Base-by-base conservation (phyloP, 2,113 vertebrate species). In the Dipodomys stephensi region DNA sequence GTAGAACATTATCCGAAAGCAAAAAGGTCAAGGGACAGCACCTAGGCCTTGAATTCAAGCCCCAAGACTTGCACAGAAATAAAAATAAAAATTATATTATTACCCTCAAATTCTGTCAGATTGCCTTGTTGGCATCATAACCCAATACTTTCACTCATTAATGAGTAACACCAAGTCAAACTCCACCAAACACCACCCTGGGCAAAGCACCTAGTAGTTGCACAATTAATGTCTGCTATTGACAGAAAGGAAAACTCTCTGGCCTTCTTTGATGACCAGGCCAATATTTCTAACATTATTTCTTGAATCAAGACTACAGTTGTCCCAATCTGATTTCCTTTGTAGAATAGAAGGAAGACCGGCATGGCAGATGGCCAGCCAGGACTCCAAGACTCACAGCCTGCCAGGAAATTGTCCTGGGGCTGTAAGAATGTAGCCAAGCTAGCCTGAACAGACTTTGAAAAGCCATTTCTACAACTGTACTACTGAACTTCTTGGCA, bases 221-320 rank as follows among this genome's bases (percentile, higher is more conserved):
- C 72, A 84, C 39, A 88, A 84, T 57, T 71, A 68, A 87, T 72
- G 72, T 49, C 72, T 93, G 60, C 67, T 88, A 2, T 27, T 95
- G 87, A 92, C 32, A 78, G 57, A 67, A 83, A 64, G n/a, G 65
- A 82, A 28, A 1, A 60, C 11, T 83, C 65, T 87, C 39, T 16
- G 77, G 88, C 57, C 49, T 77, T 77, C 87, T 85, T 27, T 83
- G 68, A 91, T 83, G 77, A 93, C 53, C 73, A 87, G 80, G 77
- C 67, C 62, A 77, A 22, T 92, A 88, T 84, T 80, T 93, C 67
- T 91, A 60, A 91, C 72, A 93, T 46, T n/a, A 27, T 87, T 92
- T 94, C 74, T 30, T 76, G 67, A 96, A 79, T 83, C 11, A 46
- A 88, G 86, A 83, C 79, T 93, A 74, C 65, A 93, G 69, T 88